Evolutionary conservation across 2,113 vertebrate genomes (phyloP), one percentile per base, ranked within the genome.

Genomic region (Excalfactoria chinensis): DNA sequence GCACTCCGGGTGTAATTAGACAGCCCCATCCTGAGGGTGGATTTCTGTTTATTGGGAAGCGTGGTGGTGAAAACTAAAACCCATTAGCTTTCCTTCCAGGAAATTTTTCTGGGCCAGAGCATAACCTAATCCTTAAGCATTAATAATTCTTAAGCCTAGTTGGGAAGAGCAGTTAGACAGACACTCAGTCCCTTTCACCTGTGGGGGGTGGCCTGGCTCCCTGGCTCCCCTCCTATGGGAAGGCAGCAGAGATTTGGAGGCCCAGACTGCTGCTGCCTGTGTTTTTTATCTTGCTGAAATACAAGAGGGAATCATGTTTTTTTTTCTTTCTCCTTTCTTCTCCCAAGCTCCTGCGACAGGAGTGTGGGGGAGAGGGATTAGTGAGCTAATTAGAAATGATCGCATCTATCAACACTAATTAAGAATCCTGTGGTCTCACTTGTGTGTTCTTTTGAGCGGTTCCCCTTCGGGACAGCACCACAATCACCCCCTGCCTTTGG

Each of bases 351-450:
- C 74, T 84, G 19, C 3, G 41, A 95, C 78, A 89, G 91, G 79
- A 89, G 82, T 12, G 1, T 55, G 20, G 76, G 56, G 80, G 91
- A 97, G 97, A 98, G 95, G 97, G 97, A 98, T 98, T 97, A 98
- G 96, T 95, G 96, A 98, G 93, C 97, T 98, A 98, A 98, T 98
- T 98, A 98, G 97, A 98, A 97, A 98, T 98, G 98, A 98, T 98
- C 76, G 95, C 96, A 96, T 97, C 97, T 97, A 97, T 98, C 98
- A 97, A 95, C 95, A 97, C 97, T 98, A 98, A 98, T 98, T 98
- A 98, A 93, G 84, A 94, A 93, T 97, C 90, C 89, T 77, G 72
- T 95, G 95, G 96, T 97, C 97, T 97, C 96, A 79, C 91, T 97
- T 71, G 95, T 48, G 35, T 96, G 96, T 97, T 96, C 97, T 97